These are phyloP conservation scores for Neoarius graeffei DNA, from an alignment of 2,113 vertebrate genomes.

Conservation along the genomic window DNA sequence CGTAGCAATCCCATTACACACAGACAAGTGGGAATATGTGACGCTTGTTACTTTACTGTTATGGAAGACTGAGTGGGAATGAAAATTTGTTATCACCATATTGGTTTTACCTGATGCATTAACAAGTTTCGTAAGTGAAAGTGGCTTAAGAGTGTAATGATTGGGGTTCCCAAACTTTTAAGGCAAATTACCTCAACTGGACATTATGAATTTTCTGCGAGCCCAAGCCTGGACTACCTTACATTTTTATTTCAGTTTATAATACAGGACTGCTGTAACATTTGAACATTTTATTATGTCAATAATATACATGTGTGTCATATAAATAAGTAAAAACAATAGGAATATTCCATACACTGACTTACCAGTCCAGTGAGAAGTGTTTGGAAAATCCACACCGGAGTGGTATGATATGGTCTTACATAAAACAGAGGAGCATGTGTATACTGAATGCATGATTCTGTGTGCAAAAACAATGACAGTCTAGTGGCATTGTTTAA, in stretches of 20 bases:
- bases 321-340: background rate
- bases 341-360: background rate
- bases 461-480: background rate
- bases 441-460: background rate
- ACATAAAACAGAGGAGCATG: background rate
- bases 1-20: too few relatives aligned
- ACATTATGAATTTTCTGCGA: background rate
- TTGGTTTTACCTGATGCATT: too few relatives aligned
- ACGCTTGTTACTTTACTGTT: too few relatives aligned
- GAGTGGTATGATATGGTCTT: background rate
- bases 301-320: too few relatives aligned
- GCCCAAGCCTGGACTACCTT: background rate
- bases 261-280: background rate
- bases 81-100: too few relatives aligned
- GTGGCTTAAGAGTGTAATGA: background rate
- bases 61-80: too few relatives aligned
- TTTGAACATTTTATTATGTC: background rate
- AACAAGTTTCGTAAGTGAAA: too few relatives aligned
- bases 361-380: background rate
- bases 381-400: background rate
- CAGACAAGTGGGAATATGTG: too few relatives aligned
- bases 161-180: background rate
- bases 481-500: background rate
- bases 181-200: background rate
- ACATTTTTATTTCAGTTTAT: background rate